Evolutionary conservation across 2,797 vertebrate species (phyloP).

Genomic region (Xenopus petersii): DNA sequence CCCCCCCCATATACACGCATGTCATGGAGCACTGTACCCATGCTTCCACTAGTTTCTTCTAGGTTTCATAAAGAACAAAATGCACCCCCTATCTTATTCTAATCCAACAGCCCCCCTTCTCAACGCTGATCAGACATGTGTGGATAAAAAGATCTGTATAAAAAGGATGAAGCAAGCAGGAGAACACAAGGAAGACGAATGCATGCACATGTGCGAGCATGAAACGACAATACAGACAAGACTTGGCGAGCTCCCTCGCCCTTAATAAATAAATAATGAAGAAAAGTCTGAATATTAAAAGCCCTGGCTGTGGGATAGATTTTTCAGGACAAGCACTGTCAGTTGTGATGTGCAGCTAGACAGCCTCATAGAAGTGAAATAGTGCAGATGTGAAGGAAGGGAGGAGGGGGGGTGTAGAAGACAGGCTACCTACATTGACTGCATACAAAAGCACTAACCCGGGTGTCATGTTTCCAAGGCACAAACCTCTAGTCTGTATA

Average conservation of each 20-base stretch:
- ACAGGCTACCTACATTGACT: slow-evolving; percentile 42
- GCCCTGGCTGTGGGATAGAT: not conserved
- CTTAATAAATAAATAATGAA: too few relatives aligned
- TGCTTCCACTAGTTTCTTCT: not conserved
- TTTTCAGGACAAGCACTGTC: slow-evolving; percentile 7
- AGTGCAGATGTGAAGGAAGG: slow-evolving; percentile 30
- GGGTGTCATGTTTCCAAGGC: slow-evolving; percentile 39
- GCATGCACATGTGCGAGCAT: too few relatives aligned
- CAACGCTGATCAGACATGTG: too few relatives aligned
- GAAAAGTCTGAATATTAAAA: too few relatives aligned
- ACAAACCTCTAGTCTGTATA: slow-evolving; percentile 28
- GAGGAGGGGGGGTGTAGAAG: slow-evolving; percentile 10
- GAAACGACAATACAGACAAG: too few relatives aligned
- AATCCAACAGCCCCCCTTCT: too few relatives aligned
- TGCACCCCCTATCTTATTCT: too few relatives aligned
- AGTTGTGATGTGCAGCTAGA: slow-evolving; percentile 15
- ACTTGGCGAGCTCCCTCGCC: slow-evolving; percentile 9
- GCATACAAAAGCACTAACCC: slow-evolving; percentile 40
- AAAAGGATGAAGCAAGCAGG: too few relatives aligned
- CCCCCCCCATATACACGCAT: slow-evolving; percentile 12
- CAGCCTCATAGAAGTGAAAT: slow-evolving; percentile 32
- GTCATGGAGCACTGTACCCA: slow-evolving; percentile 16
- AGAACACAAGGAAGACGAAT: too few relatives aligned
- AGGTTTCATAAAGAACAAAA: too few relatives aligned
- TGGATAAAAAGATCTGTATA: too few relatives aligned